These are phyloP conservation scores for Melangyna quadrimaculata DNA, from an alignment of 2,888 invertebrate species.

Conservation along the genomic window DNA sequence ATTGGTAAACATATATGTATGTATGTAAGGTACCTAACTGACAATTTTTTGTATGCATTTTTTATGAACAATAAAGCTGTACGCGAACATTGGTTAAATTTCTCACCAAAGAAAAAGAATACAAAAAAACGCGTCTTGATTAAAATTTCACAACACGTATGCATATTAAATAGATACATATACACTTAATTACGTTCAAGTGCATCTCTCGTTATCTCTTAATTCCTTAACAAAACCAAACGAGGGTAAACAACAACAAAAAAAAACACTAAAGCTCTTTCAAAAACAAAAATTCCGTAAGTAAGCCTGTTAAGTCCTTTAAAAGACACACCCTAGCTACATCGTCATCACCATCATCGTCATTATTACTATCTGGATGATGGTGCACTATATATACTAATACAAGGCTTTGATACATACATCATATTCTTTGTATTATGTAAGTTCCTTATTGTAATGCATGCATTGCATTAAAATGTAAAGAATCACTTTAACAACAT, in stretches of 20 bases:
- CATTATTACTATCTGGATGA: not conserved
- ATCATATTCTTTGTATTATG: slow-evolving; percentile 24
- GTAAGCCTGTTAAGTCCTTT: slow-evolving; percentile 43
- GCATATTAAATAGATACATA: slow-evolving; percentile 8
- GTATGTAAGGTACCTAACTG: not conserved
- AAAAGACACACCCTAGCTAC: slow-evolving; percentile 47
- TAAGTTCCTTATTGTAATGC: slow-evolving; percentile 56
- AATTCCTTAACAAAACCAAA: slow-evolving; percentile 45
- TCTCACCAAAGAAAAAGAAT: not conserved
- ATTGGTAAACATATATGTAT: too few species aligned
- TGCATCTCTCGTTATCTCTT: slow-evolving; percentile 46
- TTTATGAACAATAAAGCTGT: not conserved
- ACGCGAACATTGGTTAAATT: not conserved
- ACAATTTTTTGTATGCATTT: not conserved
- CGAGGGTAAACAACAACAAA: slow-evolving; percentile 10
- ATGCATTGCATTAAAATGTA: slow-evolving; percentile 70
- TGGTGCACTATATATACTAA: slow-evolving; percentile 8
- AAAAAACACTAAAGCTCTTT: not conserved
- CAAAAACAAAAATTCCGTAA: slow-evolving; percentile 33
- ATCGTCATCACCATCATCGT: slow-evolving; percentile 17
- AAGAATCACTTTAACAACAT: slow-evolving; percentile 72
- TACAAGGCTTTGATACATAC: not conserved
- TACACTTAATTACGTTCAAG: slow-evolving; percentile 57
- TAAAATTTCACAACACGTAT: not conserved
- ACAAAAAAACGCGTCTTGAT: not conserved